Evolutionary conservation across 2,113 vertebrate species (phyloP), one percentile per base, ranked within the genome.

Genomic region (Orientallactaga bullata): DNA sequence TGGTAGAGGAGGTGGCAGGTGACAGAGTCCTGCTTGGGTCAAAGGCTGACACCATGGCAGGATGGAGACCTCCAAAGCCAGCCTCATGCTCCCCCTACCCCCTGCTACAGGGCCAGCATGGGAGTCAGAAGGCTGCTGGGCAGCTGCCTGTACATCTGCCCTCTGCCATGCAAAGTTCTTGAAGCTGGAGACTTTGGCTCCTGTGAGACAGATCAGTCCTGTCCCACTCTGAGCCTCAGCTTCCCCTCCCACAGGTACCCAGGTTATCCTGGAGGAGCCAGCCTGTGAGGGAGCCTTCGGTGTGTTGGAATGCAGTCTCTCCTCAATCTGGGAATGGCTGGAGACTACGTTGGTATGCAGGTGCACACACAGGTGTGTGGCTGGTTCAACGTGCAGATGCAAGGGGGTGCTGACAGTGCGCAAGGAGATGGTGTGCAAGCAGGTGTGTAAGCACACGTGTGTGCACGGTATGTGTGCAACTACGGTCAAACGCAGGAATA

Each of bases 321-420:
- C 88, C 18, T 2, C 28, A 0, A 1, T 7, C 65, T 7, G 55
- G 55, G 30, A 30, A 35, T 0, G 3, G 68, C 92, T 51, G 35
- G 68, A 51, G 39, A 84, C 51, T 0, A 1, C 76, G 85, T 66
- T 35, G 63, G 88, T 68, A 69, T 85, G 95, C 96, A 88, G 94
- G 94, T 94, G 91, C 39, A 2, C 1, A 0, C 5, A 0, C 92
- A 94, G 93, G 96, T 93, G 88, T 28, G 81, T 2, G 2, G 2
- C 84, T 18, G 85, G 74, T 78, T 90, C 78, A 1, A 39, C 11
- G 82, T 28, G 13, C 81, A 30, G 3, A 66, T 3, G 37, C 79
- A 23, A 60, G 58, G 61, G 61, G 2, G 68, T 12, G 18, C 68
- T 71, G 88, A 47, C 0, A n/a, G 0, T 12, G 35, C 6, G 11